Base-by-base conservation (phyloP, 2,797 vertebrate species). In the Pempheris klunzingeri region DNA sequence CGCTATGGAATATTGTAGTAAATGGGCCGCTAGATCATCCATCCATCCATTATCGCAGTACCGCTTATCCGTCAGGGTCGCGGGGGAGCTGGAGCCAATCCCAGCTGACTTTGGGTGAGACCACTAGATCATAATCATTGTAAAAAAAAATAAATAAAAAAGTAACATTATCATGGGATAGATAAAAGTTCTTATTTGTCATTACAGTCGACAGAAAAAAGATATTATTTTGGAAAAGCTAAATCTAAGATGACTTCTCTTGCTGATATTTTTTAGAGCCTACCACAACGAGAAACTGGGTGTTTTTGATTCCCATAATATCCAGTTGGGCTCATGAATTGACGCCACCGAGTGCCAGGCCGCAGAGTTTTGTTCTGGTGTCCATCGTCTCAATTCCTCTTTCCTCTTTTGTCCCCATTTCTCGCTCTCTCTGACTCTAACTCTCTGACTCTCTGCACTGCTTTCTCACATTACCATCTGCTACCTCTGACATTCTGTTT, bases 401-500 rank as follows among this genome's bases (percentile, higher is more conserved):
- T 74, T 81, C 36, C 50, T 75, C 71, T 57, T 82, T 74, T 76
- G 78, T 86, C 69, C 76, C 44, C 53, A 30, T 81, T 84, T 76
- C 72, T 77, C 49, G 68, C 49, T 44, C 49, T 71, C 49, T 44
- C 44, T 65, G 79, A 67, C 68, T 76, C 54, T 13, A 17, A 53
- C 70, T 81, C 77, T 62, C 68, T 61, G n/a, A n/a, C 71, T 50
- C 46, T 69, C 63, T 78, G 34, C 80, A 66, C 81, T 60, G 47
- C 62, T 79, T 39, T 74, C 60, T 39, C 57, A 46, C 73, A 34
- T 62, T 66, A 63, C 86, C 86, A 88, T 87, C 85, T 87, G 82
- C 74, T 80, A 50, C 82, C 69, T 84, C 71, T 71, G 54, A 77
- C 83, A 67, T 74, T 82, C 49, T 77, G 60, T 64, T 67, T 39